These are phyloP conservation scores for Lochmaea crataegi DNA, from an alignment of 2,888 invertebrate species.

Conservation along the genomic window DNA sequence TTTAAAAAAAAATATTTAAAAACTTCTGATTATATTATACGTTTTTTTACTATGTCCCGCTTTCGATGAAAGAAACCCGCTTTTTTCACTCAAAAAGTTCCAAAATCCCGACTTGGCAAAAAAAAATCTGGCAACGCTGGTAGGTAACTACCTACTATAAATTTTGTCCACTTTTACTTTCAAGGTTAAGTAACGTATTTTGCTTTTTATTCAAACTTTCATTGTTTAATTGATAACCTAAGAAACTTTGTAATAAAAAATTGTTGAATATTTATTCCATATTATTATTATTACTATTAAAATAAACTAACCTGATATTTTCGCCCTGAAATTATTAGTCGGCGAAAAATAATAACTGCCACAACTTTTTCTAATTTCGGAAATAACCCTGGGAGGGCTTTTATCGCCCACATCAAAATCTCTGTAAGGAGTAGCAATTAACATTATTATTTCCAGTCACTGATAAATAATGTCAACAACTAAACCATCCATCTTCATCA, in stretches of 20 bases:
- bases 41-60: too few relatives aligned
- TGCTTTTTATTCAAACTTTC: background rate
- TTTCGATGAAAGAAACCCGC: too few relatives aligned
- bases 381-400: constrained; percentile 62
- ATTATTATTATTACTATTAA: background rate
- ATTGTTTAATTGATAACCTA: background rate
- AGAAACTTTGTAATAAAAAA: background rate
- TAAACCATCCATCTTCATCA: constrained; percentile 15
- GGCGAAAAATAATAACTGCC: constrained; percentile 48
- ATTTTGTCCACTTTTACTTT: background rate
- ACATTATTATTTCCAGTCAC: constrained; percentile 51
- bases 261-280: background rate
- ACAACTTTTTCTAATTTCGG: constrained; percentile 60
- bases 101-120: too few relatives aligned
- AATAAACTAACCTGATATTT: constrained; percentile 58
- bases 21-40: too few relatives aligned
- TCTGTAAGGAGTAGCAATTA: constrained; percentile 57
- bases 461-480: constrained; percentile 20
- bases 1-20: too few relatives aligned
- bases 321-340: constrained; percentile 57
- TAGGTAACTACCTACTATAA: too few relatives aligned
- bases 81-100: too few relatives aligned
- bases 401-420: constrained; percentile 53
- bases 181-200: background rate
- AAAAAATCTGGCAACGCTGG: too few relatives aligned